Percentiles rank a stretch among this genome's conserved stretches.
Evolutionary conservation across 1,140 invertebrate genomes (phyloP).

Genomic region (Sesamia nonagrioides): DNA sequence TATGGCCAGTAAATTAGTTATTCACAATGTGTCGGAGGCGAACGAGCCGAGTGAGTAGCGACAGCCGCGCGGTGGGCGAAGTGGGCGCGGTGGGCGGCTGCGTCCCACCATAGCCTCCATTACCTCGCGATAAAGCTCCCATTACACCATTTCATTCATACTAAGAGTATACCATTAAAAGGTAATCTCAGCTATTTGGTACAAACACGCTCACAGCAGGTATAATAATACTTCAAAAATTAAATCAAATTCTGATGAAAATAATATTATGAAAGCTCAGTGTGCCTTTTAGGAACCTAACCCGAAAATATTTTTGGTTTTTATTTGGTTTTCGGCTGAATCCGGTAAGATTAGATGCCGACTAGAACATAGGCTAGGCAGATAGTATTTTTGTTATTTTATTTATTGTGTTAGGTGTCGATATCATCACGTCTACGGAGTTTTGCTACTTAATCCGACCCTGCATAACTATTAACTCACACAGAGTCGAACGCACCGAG

Average conservation of each 20-base stretch:
- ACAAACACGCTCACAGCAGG: slow-evolving; percentile 25
- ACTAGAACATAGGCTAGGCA: too few relatives aligned
- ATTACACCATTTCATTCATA: slow-evolving; percentile 66
- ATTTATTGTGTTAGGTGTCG: too few relatives aligned
- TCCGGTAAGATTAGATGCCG: too few relatives aligned
- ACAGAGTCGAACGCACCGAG: slow-evolving; percentile 12
- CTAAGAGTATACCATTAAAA: slow-evolving; percentile 63
- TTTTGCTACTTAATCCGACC: too few relatives aligned
- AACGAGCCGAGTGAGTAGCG: slow-evolving; percentile 2
- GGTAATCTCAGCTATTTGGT: slow-evolving; percentile 59
- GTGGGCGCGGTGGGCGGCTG: slow-evolving; percentile 52
- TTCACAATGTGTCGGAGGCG: slow-evolving; percentile 29
- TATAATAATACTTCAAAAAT: slow-evolving; percentile 29
- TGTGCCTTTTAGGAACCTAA: background rate
- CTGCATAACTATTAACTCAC: background rate
- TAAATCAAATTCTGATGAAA: slow-evolving; percentile 20
- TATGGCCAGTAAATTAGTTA: slow-evolving; percentile 20
- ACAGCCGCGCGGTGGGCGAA: background rate
- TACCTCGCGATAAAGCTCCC: slow-evolving; percentile 62
- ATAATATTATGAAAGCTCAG: background rate
- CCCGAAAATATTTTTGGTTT: background rate
- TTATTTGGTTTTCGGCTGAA: background rate
- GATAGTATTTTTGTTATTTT: too few relatives aligned
- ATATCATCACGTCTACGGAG: too few relatives aligned
- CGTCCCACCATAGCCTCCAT: slow-evolving; percentile 55